phyloP scores from a whole-genome alignment of 2,113 vertebrate genomes.

The Dicrurus megarhynchus region DNA sequence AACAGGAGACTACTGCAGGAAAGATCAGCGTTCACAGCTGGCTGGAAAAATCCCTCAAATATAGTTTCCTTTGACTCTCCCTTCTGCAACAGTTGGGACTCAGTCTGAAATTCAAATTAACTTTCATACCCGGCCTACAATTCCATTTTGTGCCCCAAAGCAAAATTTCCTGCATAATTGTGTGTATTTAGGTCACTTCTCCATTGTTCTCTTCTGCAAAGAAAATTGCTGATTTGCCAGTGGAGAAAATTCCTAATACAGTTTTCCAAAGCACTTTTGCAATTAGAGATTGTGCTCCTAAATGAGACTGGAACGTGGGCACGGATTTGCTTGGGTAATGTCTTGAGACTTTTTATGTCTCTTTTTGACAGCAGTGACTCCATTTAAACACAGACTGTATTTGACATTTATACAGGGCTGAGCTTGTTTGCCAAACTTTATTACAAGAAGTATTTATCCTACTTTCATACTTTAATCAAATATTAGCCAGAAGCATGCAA shows the following conservation, averaged over 20 bases:
- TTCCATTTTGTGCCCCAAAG: conserved; percentile 55
- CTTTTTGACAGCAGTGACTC: neutral
- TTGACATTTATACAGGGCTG: neutral
- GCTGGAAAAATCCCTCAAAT: conserved; percentile 11
- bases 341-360: neutral
- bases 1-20: neutral
- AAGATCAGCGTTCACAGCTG: neutral
- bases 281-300: conserved; percentile 43
- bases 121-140: conserved; percentile 28
- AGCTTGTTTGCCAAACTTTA: neutral
- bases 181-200: conserved; percentile 64
- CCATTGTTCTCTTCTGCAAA: conserved; percentile 52
- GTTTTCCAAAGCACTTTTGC: conserved; percentile 46
- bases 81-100: conserved; percentile 49
- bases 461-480: neutral
- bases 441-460: neutral
- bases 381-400: neutral
- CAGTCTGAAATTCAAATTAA: conserved; percentile 63
- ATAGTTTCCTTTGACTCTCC: neutral
- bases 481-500: neutral
- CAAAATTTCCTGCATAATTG: conserved; percentile 64
- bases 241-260: conserved; percentile 38
- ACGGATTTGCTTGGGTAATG: neutral
- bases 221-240: conserved; percentile 40
- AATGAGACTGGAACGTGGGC: neutral